Evolutionary conservation across 2,113 vertebrate genomes (phyloP), one percentile per base, ranked within the genome.

Genomic region (Halichoerus grypus): DNA sequence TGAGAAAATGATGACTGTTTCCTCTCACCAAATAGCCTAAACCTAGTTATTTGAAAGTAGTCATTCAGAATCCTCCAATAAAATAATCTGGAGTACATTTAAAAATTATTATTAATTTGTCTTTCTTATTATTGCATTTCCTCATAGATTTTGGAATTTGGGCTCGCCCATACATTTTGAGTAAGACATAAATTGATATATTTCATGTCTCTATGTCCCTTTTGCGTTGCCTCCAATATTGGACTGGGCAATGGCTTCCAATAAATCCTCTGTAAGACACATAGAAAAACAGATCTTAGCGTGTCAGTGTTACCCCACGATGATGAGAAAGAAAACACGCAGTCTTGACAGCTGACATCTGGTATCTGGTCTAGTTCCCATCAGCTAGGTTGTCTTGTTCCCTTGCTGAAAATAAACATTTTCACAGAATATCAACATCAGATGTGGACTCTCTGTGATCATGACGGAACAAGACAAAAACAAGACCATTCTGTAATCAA

Each of bases 341-440:
- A 59, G 8, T 57, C 39, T 28, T 92, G 72, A 74, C 53, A 92
- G 72, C 67, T 94, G 84, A 87, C 26, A 89, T 95, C 72, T 77
- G 79, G 19, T 49, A 80, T 36, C 76, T 92, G 8, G 42, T 82
- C 79, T 61, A 19, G 21, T 86, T 87, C n/a, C 55, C 59, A 46
- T 91, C 26, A 36, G 33, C 9, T 16, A 46, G 24, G 7, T 77
- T 96, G 39, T 88, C 59, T 46, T 83, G 28, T 79, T 98, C 36
- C 33, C 5, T 51, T 77, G 22, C 65, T 82, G 46, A 82, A 97
- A 87, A 71, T 88, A 91, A 95, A 72, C n/a, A n/a, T 86, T 92
- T 96, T 59, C 24, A 72, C 12, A 92, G 71, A 95, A 33, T 72
- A 82, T 74, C 67, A 92, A 59, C 46, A 82, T 46, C 51, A 74